Evolutionary conservation across 2,888 invertebrate species (phyloP), one percentile per base, ranked within the genome.

Genomic region (Xestoiulus laeticollis): DNA sequence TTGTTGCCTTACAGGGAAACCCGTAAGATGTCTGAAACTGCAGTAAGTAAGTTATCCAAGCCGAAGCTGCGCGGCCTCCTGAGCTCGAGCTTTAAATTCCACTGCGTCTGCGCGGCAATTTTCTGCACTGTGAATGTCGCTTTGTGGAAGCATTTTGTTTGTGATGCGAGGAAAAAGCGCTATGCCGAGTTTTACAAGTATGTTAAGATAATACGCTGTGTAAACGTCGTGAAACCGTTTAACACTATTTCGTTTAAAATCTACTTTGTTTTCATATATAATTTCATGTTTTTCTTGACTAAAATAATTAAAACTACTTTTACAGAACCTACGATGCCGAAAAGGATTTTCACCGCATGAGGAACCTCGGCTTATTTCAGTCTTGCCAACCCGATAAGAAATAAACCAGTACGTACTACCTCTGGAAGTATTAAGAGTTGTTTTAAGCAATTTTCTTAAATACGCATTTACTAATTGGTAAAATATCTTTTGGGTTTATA

Each of bases 161-260:
- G 92, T 87, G 92, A 94, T 84, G 93, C 94, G 0, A 93, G 94
- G 87, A 95, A 94, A 90, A 91, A 92, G 14, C 92, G 91, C 86
- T 96, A 96, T 90, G 95, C 94, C 68, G 95, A 96, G 53, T 97
- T 95, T 91, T 96, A 96, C 93, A 95, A 94, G 97, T 96, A 85
- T 30, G 85, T 30, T 8, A 38, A 38, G 33, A 38, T 38, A 6
- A 38, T 38, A 38, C 2, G 6, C 2, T 38, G 33, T 38, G 33
- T 38, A 38, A n/a, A n/a, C n/a, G n/a, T n/a, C n/a, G n/a, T n/a
- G n/a, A n/a, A n/a, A n/a, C n/a, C n/a, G n/a, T n/a, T n/a, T n/a
- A n/a, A 6, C 33, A 38, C 6, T 30, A 6, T 84, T 32, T 6
- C 1, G 26, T 5, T 68, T 22, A 8, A 5, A 22, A 68, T 68